These are phyloP conservation scores for Schizaphis graminum DNA, from an alignment of 2,888 invertebrate species.

Conservation along the genomic window DNA sequence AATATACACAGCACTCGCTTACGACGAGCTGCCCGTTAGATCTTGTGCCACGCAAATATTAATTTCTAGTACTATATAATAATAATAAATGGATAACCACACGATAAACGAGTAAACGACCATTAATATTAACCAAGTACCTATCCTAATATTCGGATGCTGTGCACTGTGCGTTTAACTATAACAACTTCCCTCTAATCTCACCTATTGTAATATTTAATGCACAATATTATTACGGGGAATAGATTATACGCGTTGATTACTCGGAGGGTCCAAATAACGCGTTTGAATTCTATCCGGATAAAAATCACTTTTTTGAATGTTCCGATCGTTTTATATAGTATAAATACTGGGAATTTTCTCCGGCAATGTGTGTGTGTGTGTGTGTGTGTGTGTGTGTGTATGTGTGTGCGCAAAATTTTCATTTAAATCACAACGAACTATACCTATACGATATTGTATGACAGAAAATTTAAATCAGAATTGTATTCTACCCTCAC, in stretches of 20 bases:
- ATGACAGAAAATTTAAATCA: background rate
- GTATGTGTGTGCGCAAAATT: background rate
- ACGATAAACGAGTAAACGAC: background rate
- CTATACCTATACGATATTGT: background rate
- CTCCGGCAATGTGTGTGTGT: too few species aligned
- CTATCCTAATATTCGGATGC: background rate
- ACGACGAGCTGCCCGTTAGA: background rate
- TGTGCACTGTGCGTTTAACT: background rate
- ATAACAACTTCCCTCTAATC: background rate
- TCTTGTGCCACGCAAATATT: background rate
- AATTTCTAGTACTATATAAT: background rate
- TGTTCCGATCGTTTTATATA: background rate
- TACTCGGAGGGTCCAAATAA: background rate
- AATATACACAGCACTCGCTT: background rate
- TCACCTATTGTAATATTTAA: background rate
- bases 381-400: too few species aligned
- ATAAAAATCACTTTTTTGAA: background rate
- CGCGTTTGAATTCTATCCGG: background rate
- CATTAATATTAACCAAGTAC: background rate
- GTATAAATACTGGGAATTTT: background rate
- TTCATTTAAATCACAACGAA: background rate
- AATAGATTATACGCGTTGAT: background rate
- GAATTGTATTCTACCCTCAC: background rate
- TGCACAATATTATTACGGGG: background rate
- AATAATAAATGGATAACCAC: background rate